A percentile compares a stretch with the other conserved stretches of the same genome.
Conservation (phyloP, 23 tunicate species). For the Diplosoma virens region DNA sequence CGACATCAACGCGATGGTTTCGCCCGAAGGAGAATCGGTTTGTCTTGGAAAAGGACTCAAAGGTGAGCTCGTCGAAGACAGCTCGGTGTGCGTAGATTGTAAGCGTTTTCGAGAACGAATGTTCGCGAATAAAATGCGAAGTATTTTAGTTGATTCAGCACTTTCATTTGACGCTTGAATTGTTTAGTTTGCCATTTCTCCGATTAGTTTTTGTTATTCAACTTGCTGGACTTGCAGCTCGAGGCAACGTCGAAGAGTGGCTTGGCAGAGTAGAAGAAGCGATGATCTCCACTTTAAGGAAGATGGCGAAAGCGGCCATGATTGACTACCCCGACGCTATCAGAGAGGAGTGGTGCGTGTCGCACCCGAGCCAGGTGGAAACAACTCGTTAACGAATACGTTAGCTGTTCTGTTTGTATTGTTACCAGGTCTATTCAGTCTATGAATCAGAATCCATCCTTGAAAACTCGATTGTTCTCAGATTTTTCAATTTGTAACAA, state of each 20-base stretch:
- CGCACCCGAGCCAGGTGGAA: constrained; percentile 56
- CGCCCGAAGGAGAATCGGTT: constrained; percentile 94
- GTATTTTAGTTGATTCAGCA: no score
- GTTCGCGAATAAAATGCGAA: no score
- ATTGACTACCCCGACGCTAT: constrained; percentile 48
- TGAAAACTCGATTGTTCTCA: no score
- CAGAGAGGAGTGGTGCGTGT: constrained; percentile 78
- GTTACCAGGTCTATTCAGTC: neutral
- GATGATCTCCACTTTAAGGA: constrained; percentile 83
- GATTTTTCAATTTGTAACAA: no score
- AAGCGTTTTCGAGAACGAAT: no score
- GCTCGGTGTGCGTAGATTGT: neutral
- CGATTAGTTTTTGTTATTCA: no score
- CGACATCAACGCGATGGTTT: constrained; percentile 92
- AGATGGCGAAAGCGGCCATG: constrained; percentile 72
- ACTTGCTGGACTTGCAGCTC: no score
- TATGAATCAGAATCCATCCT: no score
- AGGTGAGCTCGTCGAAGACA: constrained; percentile 58
- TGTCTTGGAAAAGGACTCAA: constrained; percentile 85
- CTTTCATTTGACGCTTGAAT: no score
- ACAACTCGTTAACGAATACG: neutral
- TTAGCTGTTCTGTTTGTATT: neutral
- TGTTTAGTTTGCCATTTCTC: no score
- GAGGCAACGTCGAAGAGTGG: constrained; percentile 99
- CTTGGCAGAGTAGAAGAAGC: constrained; percentile 96